Evolutionary conservation across 2,113 vertebrate species (phyloP).

Genomic region (Recurvirostra avosetta): DNA sequence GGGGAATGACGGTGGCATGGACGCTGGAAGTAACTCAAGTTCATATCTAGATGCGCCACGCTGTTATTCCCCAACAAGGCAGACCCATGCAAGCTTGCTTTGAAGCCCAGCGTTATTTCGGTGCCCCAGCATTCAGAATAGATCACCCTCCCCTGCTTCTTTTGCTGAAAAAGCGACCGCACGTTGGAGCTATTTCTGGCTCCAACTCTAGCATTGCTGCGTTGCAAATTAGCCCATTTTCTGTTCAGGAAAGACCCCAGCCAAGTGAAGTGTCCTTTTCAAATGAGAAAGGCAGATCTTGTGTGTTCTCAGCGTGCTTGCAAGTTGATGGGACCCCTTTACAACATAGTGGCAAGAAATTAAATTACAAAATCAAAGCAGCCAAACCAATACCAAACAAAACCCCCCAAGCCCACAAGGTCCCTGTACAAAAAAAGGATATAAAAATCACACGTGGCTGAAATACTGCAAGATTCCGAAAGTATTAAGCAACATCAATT

Average conservation of each 20-base stretch:
- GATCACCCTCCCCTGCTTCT: too few relatives aligned
- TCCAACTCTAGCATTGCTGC: neutral
- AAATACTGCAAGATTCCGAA: neutral
- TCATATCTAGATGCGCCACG: rapidly evolving
- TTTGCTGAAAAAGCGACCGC: neutral
- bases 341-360: neutral
- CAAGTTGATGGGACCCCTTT: neutral
- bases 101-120: rapidly evolving
- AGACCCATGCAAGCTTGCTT: rapidly evolving
- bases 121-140: neutral
- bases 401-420: too few relatives aligned
- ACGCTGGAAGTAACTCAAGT: neutral
- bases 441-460: neutral
- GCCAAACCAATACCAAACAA: neutral
- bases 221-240: neutral
- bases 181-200: rapidly evolving
- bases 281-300: neutral
- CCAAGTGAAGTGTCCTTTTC: neutral
- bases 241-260: neutral
- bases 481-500: neutral
- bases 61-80: rapidly evolving
- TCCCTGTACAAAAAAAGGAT: neutral
- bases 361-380: neutral
- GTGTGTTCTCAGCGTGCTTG: neutral
- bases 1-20: rapidly evolving